Evolutionary conservation across 2,797 vertebrate genomes (phyloP), one percentile per base, ranked within the genome.

Genomic region (Pseudotriccus pelzelni): DNA sequence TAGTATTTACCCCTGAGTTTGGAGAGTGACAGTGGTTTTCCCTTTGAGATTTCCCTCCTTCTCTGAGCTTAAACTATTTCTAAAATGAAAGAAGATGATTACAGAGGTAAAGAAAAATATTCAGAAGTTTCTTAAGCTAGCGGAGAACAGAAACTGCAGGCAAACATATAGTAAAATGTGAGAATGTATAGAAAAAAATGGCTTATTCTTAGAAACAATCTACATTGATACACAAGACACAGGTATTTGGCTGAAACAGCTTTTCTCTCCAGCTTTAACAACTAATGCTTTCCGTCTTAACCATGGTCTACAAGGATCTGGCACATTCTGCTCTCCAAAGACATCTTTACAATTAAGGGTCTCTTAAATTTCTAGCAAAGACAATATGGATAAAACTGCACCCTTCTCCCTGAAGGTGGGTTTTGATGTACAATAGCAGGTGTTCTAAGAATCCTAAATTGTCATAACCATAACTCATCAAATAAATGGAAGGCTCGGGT

Each of bases 381-480:
- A 22, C 44, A 58, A 6, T 69, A 41, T 24, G 12, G 47, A 44
- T 76, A 66, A 87, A 88, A 59, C 6, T 32, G 25, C 21, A 52
- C 34, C 6, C 6, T 87, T 32, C 44, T 73, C 60, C 25, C 43
- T 74, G 56, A 53, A 59, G 28, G 55, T 39, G 32, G 36, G 58
- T 86, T 84, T 92, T 90, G 90, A 94, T 82, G 36, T 64, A 85
- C 22, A 13, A 49, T 59, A 79, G 32, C 92, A 94, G 77, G 50
- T 92, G 89, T 89, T 89, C 52, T 66, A 25, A 69, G 36, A 94
- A 87, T 44, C 36, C 25, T 47, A 55, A 66, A 90, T 82, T 84
- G 74, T 90, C 78, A 52, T 63, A 84, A 63, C 58, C 52, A 22
- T 79, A 94, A 94, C 84, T 94, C 43, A 94, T 75, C 84, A 75